Base-by-base conservation (phyloP, 53 echinoderm and acorn worm genomes). In the Crossaster papposus region DNA sequence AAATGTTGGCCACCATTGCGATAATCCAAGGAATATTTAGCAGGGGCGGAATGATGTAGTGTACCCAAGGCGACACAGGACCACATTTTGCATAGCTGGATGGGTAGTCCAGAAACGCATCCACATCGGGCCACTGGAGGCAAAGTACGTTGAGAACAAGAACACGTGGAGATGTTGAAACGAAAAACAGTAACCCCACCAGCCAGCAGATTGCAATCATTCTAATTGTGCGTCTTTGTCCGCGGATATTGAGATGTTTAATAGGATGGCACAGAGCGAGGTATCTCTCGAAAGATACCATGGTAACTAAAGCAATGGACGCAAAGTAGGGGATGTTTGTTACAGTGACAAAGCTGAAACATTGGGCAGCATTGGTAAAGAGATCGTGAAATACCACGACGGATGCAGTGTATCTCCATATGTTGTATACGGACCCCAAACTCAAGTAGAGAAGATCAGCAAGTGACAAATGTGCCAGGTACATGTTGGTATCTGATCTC, bases 181-280 rank as follows among this genome's bases (percentile, higher is more conserved):
- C 38, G 30, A 63, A 52, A 33, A 91, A 53, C 31, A 77, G 22
- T 12, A 80, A 80, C 13, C 89, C 92, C 76, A 89, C 54, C 33
- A 92, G 29, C 29, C 78, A 82, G 72, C 89, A 89, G 78, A 86
- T 78, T 4, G 81, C 44, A 35, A 92, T 81, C 35, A 92, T 79
- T 78, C 82, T 89, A 32, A 68, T 68, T 3, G 93, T 90, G 6
- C 90, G 83, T 13, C 70, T 30, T 28, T 76, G 58, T 22, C 85
- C 89, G 65, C 89, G 90, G 30, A 93, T 85, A 23, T 77, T 72
- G 22, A 83, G 80, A 75, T 90, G 89, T 20, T 90, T 83, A 33
- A 93, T 85, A 31, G 93, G 93, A 29, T 90, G 78, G 64, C 93
- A 93, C 35, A 93, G 83, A 12, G 93, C 93, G 75, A 85, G 83